Evolutionary conservation across 2,113 vertebrate species (phyloP), one percentile per base, ranked within the genome.

Genomic region (human (Homo sapiens)): DNA sequence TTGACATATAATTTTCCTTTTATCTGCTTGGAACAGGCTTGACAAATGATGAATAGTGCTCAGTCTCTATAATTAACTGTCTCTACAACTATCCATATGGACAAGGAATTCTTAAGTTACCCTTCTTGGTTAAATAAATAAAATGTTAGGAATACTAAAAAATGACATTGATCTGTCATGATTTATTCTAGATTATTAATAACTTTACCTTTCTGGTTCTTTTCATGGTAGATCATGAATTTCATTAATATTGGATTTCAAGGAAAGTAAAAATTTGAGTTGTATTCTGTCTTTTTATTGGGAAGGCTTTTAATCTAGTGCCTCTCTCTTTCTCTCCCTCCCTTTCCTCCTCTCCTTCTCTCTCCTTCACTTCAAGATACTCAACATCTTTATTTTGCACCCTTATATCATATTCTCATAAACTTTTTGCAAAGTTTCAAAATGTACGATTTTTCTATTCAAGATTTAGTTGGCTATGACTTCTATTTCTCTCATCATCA

Each of bases 401-500:
- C 43, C 13, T 70, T 73, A n/a, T 27, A 17, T 35, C 13, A 48
- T 8, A 59, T 80, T 3, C 12, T 18, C 9, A 50, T 40, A 79
- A 73, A 23, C 32, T 30, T 87, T 80, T 52, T 76, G 25, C 6
- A 14, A 81, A 80, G 22, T 92, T 94, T 83, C 30, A 55, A 87
- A 82, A n/a, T 55, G n/a, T 17, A 17, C 27, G 7, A 50, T 61
- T 88, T 97, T 87, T 18, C 23, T 89, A 45, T 52, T 70, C 0
- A 1, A 1, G 1, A 0, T 84, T 90, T 94, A 93, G 87, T 96
- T 97, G 92, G 68, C 10, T 59, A 64, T 92, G 90, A 30, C 48
- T 72, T 93, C 66, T n/a, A 93, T 22, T 91, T 97, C 66, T 23
- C 55, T 97, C 59, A 61, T 72, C 8, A 25, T 88, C 13, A 45